Evolutionary conservation across 2,888 invertebrate genomes (phyloP), one percentile per base, ranked within the genome.

Genomic region (Drosophila macrospina): DNA sequence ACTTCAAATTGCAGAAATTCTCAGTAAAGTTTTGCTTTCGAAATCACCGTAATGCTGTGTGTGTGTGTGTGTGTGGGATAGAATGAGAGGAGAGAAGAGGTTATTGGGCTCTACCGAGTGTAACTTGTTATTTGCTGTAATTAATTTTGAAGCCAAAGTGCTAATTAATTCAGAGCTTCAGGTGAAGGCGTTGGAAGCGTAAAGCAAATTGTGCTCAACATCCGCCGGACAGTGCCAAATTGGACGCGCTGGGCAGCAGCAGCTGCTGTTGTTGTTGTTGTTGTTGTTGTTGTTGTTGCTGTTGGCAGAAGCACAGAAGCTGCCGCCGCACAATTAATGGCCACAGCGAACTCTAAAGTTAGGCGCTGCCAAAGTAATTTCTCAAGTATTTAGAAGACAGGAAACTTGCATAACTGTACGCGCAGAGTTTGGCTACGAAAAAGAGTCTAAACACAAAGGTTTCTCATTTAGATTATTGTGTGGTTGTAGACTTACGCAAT

Each of bases 101-200:
- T 28, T 20, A 8, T 1, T 28, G 50, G 30, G n/a, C n/a, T 28
- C 85, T 69, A 50, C 69, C 67, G 62, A 88, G 74, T 84, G 83
- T 84, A 84, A 84, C 88, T 86, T 88, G 83, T 84, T 88, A 84
- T 84, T 84, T 84, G 78, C 63, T 63, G 86, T 84, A 84, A 84
- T 88, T 84, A 84, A 84, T 84, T 84, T 88, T 72, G 61, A 78
- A 63, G 69, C 83, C 69, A 86, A 60, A 88, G 83, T 88, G 88
- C 84, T 84, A 88, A 84, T 84, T 84, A 84, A 88, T 83, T 83
- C 83, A 72, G 74, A 78, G 78, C 79, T 78, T 67, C 52, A 67
- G 88, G 74, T 74, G 86, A 80, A 77, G 80, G 84, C 86, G 80
- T 83, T 63, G 83, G 71, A 52, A 54, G 48, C 47, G 60, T 44